Evolutionary conservation across 1,140 invertebrate species (phyloP).

Genomic region (Drosophila ercepeae): DNA sequence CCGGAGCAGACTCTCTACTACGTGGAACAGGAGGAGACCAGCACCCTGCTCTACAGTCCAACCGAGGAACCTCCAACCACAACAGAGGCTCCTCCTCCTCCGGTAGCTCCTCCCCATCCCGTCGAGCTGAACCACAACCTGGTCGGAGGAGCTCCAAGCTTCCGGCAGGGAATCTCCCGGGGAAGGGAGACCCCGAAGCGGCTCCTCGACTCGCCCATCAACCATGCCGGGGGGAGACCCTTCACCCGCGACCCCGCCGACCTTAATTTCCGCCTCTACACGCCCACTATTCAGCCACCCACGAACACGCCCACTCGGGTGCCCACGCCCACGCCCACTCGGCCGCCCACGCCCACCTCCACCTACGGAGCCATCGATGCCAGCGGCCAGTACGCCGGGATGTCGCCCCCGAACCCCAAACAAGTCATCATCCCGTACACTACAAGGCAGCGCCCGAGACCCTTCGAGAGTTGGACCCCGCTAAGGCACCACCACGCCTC

Average conservation of each 20-base stretch:
- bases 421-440: constrained; percentile 92
- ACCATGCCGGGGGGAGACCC: constrained; percentile 56
- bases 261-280: constrained; percentile 55
- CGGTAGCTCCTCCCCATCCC: constrained; percentile 6
- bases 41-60: constrained; percentile 37
- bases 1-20: constrained; percentile 34
- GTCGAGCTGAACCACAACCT: constrained; percentile 60
- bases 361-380: constrained; percentile 76
- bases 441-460: constrained; percentile 86
- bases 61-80: constrained; percentile 37
- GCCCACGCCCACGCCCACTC: constrained; percentile 55
- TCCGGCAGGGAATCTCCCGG: constrained; percentile 11
- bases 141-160: neutral
- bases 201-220: constrained; percentile 77
- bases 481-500: constrained; percentile 44
- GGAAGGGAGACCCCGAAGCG: constrained; percentile 74
- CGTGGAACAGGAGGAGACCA: constrained; percentile 44
- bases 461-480: constrained; percentile 83
- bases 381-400: constrained; percentile 72
- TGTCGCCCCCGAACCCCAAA: constrained; percentile 73
- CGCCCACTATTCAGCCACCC: constrained; percentile 57
- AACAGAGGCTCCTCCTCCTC: constrained; percentile 1
- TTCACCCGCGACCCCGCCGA: constrained; percentile 76
- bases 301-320: constrained; percentile 81
- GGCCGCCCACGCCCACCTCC: constrained; percentile 75